Percentiles rank a stretch among this genome's conserved stretches.
Conservation (phyloP, 1,140 invertebrate species). For the Phenacoccus solenopsis region DNA sequence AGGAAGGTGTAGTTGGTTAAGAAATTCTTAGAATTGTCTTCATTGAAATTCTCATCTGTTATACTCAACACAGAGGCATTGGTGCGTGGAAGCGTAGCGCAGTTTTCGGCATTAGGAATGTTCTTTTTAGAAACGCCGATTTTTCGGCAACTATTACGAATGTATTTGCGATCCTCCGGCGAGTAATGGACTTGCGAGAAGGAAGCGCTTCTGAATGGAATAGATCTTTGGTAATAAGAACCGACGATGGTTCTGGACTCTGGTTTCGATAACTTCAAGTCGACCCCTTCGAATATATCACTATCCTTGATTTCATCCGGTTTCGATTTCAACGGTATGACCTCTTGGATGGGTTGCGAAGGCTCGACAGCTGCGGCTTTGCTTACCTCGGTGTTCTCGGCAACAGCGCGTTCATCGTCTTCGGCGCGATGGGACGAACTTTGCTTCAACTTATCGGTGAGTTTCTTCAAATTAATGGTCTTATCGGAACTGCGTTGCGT, state of each 20-base stretch:
- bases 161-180: conserved; percentile 34
- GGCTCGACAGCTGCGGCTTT: conserved; percentile 27
- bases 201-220: conserved; percentile 62
- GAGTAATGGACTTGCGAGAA: conserved; percentile 67
- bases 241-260: conserved; percentile 42
- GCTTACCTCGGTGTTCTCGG: background rate
- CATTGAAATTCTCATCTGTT: background rate
- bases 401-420: background rate
- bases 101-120: background rate
- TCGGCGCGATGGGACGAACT: background rate
- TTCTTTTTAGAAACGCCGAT: background rate
- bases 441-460: conserved; percentile 55
- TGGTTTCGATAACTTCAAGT: conserved; percentile 32
- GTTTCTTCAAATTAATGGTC: conserved; percentile 54
- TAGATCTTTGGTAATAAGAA: conserved; percentile 43
- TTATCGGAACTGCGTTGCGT: conserved; percentile 39
- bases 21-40: background rate
- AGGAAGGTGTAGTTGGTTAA: background rate
- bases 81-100: background rate
- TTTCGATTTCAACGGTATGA: background rate
- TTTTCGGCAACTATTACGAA: conserved; percentile 22
- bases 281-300: conserved; percentile 7
- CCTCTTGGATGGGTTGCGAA: conserved; percentile 28
- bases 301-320: conserved; percentile 19
- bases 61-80: background rate